phyloP scores from a whole-genome alignment of 2,888 invertebrate genomes.

The Anagyrus pseudococci region DNA sequence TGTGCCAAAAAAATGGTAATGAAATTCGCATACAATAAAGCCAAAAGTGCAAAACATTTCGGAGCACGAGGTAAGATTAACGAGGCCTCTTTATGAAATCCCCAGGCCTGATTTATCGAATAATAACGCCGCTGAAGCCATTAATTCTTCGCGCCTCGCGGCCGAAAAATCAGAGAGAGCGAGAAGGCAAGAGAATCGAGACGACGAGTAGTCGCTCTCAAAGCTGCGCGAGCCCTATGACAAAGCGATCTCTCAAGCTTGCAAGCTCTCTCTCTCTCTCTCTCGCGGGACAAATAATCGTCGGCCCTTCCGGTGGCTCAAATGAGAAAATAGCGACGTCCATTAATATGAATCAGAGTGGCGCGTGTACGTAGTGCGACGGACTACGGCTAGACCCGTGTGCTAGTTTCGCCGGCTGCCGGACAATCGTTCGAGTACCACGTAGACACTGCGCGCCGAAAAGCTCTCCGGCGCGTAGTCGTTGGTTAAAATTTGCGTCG shows the following conservation, averaged over 20 bases:
- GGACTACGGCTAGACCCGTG: too few species aligned
- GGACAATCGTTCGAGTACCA: too few species aligned
- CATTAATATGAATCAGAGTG: conserved; percentile 40
- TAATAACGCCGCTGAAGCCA: conserved; percentile 24
- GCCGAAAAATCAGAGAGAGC: conserved; percentile 31
- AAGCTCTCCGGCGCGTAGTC: too few species aligned
- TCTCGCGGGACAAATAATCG: conserved; percentile 32
- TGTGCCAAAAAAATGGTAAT: too few species aligned
- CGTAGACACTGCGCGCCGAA: too few species aligned
- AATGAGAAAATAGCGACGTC: conserved; percentile 38
- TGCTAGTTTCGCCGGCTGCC: too few species aligned
- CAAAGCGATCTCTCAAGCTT: conserved; percentile 32
- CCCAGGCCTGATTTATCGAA: conserved; percentile 29
- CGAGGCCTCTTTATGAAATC: conserved; percentile 21
- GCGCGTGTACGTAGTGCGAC: too few species aligned
- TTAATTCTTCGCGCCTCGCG: not conserved
- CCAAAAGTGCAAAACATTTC: conserved; percentile 10
- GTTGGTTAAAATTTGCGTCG: too few species aligned
- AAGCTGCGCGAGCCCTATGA: conserved; percentile 22
- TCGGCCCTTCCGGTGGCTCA: conserved; percentile 34
- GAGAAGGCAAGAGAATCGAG: too few species aligned
- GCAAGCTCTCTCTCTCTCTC: conserved; percentile 9
- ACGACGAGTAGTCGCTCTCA: not conserved
- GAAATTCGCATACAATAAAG: too few species aligned
- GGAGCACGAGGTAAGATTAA: conserved; percentile 20